These are phyloP conservation scores for Lordiphosa mommai DNA, from an alignment of 1,140 invertebrate species.

Conservation along the genomic window DNA sequence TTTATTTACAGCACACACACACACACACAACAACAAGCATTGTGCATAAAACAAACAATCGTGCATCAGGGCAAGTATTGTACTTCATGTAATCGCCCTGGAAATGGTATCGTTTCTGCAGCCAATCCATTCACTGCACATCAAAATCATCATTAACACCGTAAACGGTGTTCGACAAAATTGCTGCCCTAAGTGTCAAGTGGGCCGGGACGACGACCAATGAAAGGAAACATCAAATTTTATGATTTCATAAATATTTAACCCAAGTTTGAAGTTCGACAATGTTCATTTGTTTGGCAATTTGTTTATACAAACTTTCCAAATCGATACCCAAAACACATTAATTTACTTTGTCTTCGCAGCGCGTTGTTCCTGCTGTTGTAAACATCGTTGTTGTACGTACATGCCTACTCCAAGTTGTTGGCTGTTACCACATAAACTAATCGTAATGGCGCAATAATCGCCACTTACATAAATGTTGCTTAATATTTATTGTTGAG, in stretches of 20 bases:
- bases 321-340: slow-evolving; percentile 45
- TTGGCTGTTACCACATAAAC: slow-evolving; percentile 43
- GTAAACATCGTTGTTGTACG: slow-evolving; percentile 45
- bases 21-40: slow-evolving; percentile 48
- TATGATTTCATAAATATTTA: slow-evolving; percentile 79
- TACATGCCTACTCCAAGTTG: slow-evolving; percentile 1
- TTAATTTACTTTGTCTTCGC: slow-evolving; percentile 70
- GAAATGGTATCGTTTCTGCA: slow-evolving; percentile 34
- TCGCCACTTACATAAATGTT: slow-evolving; percentile 68
- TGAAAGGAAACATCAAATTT: slow-evolving; percentile 77
- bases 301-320: slow-evolving; percentile 68
- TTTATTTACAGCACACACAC: slow-evolving; percentile 71
- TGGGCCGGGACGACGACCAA: too few relatives aligned
- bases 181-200: slow-evolving; percentile 54
- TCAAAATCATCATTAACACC: slow-evolving; percentile 78
- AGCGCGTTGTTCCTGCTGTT: slow-evolving; percentile 14
- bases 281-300: slow-evolving; percentile 7
- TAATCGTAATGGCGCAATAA: slow-evolving; percentile 62
- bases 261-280: slow-evolving; percentile 24
- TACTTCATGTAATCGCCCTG: slow-evolving; percentile 66
- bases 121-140: slow-evolving; percentile 73
- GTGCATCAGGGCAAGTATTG: slow-evolving; percentile 6
- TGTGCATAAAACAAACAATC: slow-evolving; percentile 68
- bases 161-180: slow-evolving; percentile 18
- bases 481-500: slow-evolving; percentile 54